Base-by-base conservation (phyloP, 1,140 invertebrate genomes). In the Pomacea maculata region DNA sequence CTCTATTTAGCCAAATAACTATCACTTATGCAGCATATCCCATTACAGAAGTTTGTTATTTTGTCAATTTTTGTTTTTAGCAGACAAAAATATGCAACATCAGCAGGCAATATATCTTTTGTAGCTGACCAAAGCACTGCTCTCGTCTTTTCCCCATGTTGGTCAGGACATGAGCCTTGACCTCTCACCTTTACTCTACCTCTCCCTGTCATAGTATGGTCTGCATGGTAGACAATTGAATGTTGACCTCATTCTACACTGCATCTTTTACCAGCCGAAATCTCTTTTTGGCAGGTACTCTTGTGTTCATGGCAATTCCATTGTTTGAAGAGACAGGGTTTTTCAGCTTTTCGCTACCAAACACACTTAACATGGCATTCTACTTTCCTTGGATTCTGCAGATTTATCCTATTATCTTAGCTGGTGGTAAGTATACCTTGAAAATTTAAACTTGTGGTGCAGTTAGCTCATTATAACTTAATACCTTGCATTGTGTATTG, bases 311-410 rank as follows among this genome's bases (percentile, higher is more conserved):
- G 85, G 87, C 96, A 89, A 96, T 98, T 90, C 95, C 96, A 9
- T 97, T 96, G 86, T 96, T 97, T 91, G 95, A 97, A 84, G 95
- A 97, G 88, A 96, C 96, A 0, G 91, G 94, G 64, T 94, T 92
- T 82, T 97, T 96, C 87, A 95, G 94, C 0, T 85, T 97, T 3
- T 92, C 93, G 1, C 87, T 98, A 87, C 97, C 97, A 4, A 98
- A 98, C 90, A 86, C 91, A 29, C 95, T 93, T 93, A 98, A 98
- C 91, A 94, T 96, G 86, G 93, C 95, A 15, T 97, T 98, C 89
- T 94, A 97, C 89, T 95, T 97, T 92, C 95, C 96, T 12, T 93
- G 94, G 1, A 92, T 96, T 73, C 91, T 98, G 85, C 93, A 95
- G 83, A 78, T 95, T 15, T 97, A 98, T 91, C 90, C 98, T 12